phyloP scores from a whole-genome alignment of 2,113 vertebrate species.

The Apteryx owenii region DNA sequence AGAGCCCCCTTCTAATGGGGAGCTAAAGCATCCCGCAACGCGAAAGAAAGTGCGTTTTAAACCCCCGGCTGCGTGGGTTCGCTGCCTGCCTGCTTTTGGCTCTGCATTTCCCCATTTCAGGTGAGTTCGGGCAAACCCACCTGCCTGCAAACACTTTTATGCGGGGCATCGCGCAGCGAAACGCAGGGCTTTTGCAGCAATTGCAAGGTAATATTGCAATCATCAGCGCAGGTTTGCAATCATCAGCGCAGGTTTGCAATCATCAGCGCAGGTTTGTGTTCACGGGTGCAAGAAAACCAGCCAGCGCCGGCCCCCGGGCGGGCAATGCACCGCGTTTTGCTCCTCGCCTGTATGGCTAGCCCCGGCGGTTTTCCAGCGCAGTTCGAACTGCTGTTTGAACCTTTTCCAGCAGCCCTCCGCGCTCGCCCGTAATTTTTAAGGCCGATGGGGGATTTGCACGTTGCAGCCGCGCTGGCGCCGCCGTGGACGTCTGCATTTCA shows the following conservation, averaged over 20 bases:
- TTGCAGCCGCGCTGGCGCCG: not conserved
- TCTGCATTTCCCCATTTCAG: not conserved
- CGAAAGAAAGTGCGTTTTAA: not conserved
- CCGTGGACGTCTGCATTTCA: not conserved
- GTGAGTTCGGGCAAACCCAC: not conserved
- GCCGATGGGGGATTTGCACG: not conserved
- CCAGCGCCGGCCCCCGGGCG: not conserved
- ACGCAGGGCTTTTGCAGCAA: not conserved
- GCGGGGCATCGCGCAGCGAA: accelerated
- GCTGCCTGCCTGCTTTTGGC: accelerated
- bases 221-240: not conserved
- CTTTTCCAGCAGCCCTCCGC: constrained; percentile 22
- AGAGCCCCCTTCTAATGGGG: not conserved
- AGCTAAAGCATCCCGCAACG: not conserved
- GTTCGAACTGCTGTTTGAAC: constrained; percentile 20
- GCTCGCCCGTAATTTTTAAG: not conserved
- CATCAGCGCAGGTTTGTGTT: not conserved
- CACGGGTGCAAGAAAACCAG: not conserved
- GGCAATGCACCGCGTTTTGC: not conserved
- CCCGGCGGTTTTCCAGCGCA: not conserved
- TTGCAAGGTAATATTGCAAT: not conserved
- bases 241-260: not conserved
- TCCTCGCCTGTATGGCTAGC: not conserved
- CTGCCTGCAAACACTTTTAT: not conserved
- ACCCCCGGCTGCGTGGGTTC: not conserved